These are phyloP conservation scores for Buceros bicornis DNA, from an alignment of 2,797 vertebrate species.

Conservation along the genomic window DNA sequence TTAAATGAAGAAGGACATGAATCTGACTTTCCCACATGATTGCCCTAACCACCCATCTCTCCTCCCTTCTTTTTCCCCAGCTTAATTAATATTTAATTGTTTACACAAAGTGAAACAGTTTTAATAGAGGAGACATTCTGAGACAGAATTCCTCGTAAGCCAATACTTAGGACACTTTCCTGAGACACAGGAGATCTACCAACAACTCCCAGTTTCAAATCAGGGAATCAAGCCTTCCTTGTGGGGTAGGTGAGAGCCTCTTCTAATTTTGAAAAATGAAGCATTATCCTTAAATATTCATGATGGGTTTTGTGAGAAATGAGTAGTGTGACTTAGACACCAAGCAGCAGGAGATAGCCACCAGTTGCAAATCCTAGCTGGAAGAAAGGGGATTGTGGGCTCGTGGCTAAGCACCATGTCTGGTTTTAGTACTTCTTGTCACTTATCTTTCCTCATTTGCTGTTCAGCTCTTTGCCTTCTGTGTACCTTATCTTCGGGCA, in stretches of 20 bases:
- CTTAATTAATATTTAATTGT: constrained; percentile 71
- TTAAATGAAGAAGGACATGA: constrained; percentile 44
- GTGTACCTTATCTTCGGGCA: background rate
- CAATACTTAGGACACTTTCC: background rate
- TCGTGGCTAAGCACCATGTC: background rate
- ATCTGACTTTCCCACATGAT: constrained; percentile 54
- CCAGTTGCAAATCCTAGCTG: background rate
- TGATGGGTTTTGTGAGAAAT: background rate
- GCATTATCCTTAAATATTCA: background rate
- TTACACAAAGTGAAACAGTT: constrained; percentile 57
- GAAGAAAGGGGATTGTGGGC: background rate
- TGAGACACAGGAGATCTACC: background rate
- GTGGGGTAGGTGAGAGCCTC: rapidly evolving
- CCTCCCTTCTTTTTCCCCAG: background rate
- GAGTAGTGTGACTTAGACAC: rapidly evolving
- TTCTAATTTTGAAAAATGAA: background rate
- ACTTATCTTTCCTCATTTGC: background rate
- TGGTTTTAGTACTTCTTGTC: background rate
- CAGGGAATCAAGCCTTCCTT: background rate
- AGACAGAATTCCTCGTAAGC: constrained; percentile 18
- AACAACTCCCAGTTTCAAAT: background rate
- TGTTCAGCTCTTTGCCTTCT: background rate
- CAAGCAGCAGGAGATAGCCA: background rate
- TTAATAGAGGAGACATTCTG: constrained; percentile 47
- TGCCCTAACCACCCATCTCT: constrained; percentile 48